Conservation (phyloP, 2,797 vertebrate genomes). For the Lithobates pipiens region DNA sequence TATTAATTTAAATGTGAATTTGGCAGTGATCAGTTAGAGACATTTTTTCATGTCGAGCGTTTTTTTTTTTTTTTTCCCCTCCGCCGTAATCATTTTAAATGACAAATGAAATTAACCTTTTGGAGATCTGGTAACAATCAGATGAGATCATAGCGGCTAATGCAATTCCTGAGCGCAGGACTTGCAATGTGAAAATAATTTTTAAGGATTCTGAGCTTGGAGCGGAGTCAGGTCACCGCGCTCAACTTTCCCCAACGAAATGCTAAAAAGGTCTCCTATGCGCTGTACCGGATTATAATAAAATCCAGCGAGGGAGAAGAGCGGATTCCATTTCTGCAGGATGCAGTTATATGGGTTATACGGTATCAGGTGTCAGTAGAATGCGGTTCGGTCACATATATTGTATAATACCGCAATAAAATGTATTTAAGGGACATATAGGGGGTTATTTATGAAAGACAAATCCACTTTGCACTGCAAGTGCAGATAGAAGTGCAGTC, state of each 20-base stretch:
- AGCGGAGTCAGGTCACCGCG: background rate
- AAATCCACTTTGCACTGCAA: too few species aligned
- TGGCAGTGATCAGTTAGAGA: conserved; percentile 39
- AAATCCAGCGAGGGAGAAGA: too few species aligned
- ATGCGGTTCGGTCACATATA: too few species aligned
- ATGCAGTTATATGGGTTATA: background rate
- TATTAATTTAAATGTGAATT: conserved; percentile 56
- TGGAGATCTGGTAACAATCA: conserved; percentile 40
- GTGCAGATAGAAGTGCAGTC: too few species aligned
- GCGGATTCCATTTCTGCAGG: background rate
- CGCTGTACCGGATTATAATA: too few species aligned
- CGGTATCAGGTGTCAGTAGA: too few species aligned
- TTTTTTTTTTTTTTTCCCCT: conserved; percentile 22
- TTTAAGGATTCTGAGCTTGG: background rate
- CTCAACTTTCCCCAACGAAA: too few species aligned
- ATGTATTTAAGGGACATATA: too few species aligned
- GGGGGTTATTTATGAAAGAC: too few species aligned
- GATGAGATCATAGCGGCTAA: conserved; percentile 43
- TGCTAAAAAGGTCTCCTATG: too few species aligned
- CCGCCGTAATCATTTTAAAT: conserved; percentile 41
- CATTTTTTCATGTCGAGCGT: conserved; percentile 20
- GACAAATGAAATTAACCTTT: conserved; percentile 54
- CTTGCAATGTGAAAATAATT: background rate
- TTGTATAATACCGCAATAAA: too few species aligned
- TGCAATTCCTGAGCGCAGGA: conserved; percentile 24